Percentiles rank a stretch among this genome's conserved stretches.
Conservation (phyloP, 2,113 vertebrate genomes). For the Forbesichthys agassizii region DNA sequence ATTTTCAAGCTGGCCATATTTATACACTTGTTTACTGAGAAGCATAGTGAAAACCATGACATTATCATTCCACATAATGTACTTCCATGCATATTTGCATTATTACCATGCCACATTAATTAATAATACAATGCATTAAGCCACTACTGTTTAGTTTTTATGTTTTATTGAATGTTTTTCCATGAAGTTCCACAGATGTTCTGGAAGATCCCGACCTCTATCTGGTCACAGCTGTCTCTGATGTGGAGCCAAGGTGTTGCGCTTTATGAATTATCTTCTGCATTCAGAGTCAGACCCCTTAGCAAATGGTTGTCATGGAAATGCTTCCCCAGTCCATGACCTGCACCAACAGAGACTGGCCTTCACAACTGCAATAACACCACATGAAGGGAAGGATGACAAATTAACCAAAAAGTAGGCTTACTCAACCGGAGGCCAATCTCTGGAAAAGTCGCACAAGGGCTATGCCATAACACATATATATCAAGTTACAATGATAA, state of each 20-base stretch:
- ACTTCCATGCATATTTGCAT: too few relatives aligned
- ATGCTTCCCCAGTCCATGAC: constrained; percentile 55
- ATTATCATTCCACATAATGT: too few relatives aligned
- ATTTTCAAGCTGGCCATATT: too few relatives aligned
- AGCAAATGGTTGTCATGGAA: constrained; percentile 67
- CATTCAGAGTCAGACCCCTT: constrained; percentile 46
- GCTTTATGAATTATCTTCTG: constrained; percentile 44
- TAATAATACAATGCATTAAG: too few relatives aligned
- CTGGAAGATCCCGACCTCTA: constrained; percentile 9
- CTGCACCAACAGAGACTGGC: constrained; percentile 53
- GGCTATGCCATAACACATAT: constrained; percentile 6
- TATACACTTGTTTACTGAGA: too few relatives aligned
- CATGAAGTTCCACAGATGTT: too few relatives aligned
- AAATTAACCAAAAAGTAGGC: constrained; percentile 25
- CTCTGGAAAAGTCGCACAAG: constrained; percentile 11
- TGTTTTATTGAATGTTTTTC: too few relatives aligned
- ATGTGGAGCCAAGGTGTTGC: constrained; percentile 45
- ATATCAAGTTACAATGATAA: too few relatives aligned
- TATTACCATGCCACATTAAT: too few relatives aligned
- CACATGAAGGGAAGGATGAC: constrained; percentile 35
- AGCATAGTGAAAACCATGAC: too few relatives aligned
- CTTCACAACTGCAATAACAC: constrained; percentile 50
- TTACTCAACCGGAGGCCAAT: too few relatives aligned
- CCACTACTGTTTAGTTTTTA: too few relatives aligned
- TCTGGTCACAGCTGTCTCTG: constrained; percentile 18